Conservation (phyloP, 1,140 invertebrate genomes). For the Ditylenchus dipsaci region DNA sequence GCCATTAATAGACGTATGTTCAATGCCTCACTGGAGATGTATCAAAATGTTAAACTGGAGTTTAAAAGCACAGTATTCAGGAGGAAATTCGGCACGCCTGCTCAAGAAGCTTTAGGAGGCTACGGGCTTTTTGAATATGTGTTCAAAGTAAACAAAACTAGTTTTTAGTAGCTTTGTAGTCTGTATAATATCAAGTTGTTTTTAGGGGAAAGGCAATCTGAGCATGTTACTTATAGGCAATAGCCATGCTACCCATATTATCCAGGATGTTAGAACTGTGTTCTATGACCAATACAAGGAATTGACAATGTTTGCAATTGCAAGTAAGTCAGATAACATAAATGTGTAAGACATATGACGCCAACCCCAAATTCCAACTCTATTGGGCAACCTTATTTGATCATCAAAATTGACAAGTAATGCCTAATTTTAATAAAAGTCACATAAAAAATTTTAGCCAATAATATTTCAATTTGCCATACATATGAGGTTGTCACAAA, state of each 20-base stretch:
- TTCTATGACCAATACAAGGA: background rate
- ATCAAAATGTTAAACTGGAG: background rate
- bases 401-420: too few species aligned
- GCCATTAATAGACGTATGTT: slow-evolving; percentile 2
- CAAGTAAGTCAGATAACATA: background rate
- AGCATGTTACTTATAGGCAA: background rate
- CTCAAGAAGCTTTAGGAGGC: background rate
- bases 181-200: too few species aligned
- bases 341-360: background rate
- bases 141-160: background rate
- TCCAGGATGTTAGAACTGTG: background rate
- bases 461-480: too few species aligned
- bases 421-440: too few species aligned
- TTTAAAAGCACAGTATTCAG: background rate
- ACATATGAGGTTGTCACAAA: too few species aligned
- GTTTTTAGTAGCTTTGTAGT: too few species aligned
- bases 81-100: background rate
- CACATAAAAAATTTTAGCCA: too few species aligned
- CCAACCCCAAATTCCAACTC: too few species aligned
- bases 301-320: background rate
- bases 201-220: background rate
- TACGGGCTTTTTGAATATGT: background rate
- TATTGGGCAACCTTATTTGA: too few species aligned
- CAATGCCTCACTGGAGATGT: background rate
- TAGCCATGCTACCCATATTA: background rate